Base-by-base conservation (phyloP, 1,140 invertebrate genomes). In the Bombus superbus region DNA sequence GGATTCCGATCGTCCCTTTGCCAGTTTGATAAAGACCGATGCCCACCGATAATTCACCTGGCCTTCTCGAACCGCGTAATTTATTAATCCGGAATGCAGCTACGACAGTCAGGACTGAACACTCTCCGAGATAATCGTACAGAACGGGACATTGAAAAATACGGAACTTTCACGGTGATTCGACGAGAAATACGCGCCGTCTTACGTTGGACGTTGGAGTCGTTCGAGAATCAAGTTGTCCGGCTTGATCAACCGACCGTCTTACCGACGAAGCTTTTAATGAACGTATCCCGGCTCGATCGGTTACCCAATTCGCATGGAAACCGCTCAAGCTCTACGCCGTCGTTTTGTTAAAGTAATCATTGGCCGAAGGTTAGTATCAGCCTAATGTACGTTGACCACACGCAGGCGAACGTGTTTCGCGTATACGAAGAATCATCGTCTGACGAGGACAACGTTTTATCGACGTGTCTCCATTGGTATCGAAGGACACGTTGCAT, bases 11-110 rank as follows among this genome's bases (percentile, higher is more conserved):
- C 86, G 82, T 42, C 68, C 71, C 40, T 59, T 79, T 75, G 72
- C 68, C 73, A 66, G 40, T 86, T 85, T 79, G 88, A 89, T 90
- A 90, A 86, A 90, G 86, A 88, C 88, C 25, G 86, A 86, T 86
- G 86, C 86, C 42, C 71, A 40, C 64, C 53, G 76, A 80, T 80
- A 76, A 83, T 86, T 89, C 88, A 81, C 38, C 81, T 35, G 44
- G 47, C 4, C 40, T 40, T 10, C 40, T 22, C 40, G 18, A 47
- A 47, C 38, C n/a, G 22, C 10, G 57, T 80, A 64, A 85, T 85
- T 85, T 85, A 85, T 85, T 47, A 57, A 57, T 71, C 13, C 35
- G 75, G 75, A 71, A 84, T 78, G 66, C 74, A 57, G 18, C 47
- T 53, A 53, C 47, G 47, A 53, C 47, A 47, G 75, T 11, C 62